Evolutionary conservation across 1,140 invertebrate species (phyloP).

Genomic region (Coptotermes formosanus): DNA sequence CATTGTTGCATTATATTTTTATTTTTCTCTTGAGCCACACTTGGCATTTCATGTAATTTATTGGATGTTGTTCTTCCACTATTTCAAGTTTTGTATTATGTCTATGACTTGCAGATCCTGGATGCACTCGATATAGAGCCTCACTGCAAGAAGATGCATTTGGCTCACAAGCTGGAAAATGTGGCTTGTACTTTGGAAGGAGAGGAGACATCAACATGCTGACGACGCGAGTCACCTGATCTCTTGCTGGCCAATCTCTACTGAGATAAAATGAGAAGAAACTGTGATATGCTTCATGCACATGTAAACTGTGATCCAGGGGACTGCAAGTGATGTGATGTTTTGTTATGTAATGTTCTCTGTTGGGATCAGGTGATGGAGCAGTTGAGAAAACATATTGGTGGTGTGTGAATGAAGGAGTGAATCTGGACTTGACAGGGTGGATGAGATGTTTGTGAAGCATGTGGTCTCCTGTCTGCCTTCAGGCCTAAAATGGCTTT

Average conservation of each 20-base stretch:
- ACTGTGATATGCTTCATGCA: conserved; percentile 35
- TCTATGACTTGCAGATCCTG: conserved; percentile 58
- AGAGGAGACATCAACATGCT: conserved; percentile 60
- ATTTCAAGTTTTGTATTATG: background rate
- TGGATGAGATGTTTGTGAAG: conserved; percentile 13
- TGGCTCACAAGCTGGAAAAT: conserved; percentile 85
- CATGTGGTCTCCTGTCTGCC: background rate
- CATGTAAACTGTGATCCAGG: conserved; percentile 31
- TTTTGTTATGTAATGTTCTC: conserved; percentile 7
- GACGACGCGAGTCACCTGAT: conserved; percentile 54
- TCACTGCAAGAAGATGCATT: conserved; percentile 80
- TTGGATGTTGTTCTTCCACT: no score
- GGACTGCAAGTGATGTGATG: conserved; percentile 24
- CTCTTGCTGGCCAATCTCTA: conserved; percentile 44
- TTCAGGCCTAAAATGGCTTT: background rate
- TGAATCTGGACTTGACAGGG: conserved; percentile 21
- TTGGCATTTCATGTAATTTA: no score
- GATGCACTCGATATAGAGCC: conserved; percentile 79
- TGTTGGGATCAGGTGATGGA: conserved; percentile 31
- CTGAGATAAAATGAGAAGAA: conserved; percentile 24
- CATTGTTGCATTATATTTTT: no score
- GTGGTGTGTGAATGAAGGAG: background rate
- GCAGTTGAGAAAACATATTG: conserved; percentile 8
- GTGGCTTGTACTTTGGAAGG: conserved; percentile 87
- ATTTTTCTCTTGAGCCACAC: no score